phyloP scores from a whole-genome alignment of 2,888 invertebrate genomes.

The Argyresthia albistria region DNA sequence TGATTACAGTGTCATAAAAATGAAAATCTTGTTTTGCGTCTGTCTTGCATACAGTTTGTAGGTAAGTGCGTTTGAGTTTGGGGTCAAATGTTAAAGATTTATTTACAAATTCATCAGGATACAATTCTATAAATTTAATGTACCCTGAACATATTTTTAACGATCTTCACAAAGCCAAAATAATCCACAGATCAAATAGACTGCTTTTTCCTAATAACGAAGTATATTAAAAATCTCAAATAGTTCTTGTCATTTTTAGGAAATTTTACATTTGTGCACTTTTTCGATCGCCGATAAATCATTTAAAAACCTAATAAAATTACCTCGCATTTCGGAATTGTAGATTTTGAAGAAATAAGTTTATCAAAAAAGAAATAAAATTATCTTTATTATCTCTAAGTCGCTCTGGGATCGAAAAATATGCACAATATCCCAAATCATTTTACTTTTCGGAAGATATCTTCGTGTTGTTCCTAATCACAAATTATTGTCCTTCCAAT shows the following conservation, averaged over 20 bases:
- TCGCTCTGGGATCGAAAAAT: constrained; percentile 35
- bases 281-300: constrained; percentile 40
- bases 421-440: constrained; percentile 23
- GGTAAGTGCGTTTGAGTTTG: constrained; percentile 16
- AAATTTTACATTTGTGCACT: constrained; percentile 25
- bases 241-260: too few species aligned
- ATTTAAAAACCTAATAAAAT: constrained; percentile 49
- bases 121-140: too few species aligned
- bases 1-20: constrained; percentile 46
- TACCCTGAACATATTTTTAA: too few species aligned
- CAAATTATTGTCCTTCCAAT: too few species aligned
- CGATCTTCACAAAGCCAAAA: background rate
- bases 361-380: constrained; percentile 57
- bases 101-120: background rate
- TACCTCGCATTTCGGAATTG: constrained; percentile 70
- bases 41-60: constrained; percentile 25
- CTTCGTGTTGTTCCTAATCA: too few species aligned
- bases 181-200: background rate
- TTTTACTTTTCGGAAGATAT: too few species aligned
- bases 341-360: constrained; percentile 66
- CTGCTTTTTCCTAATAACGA: too few species aligned
- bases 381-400: constrained; percentile 46
- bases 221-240: background rate
- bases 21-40: constrained; percentile 67
- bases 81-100: background rate